Evolutionary conservation across 92 coral and sea anemone species (phyloP), one percentile per base, ranked within the genome.

Genomic region (Blastomussa wellsi): DNA sequence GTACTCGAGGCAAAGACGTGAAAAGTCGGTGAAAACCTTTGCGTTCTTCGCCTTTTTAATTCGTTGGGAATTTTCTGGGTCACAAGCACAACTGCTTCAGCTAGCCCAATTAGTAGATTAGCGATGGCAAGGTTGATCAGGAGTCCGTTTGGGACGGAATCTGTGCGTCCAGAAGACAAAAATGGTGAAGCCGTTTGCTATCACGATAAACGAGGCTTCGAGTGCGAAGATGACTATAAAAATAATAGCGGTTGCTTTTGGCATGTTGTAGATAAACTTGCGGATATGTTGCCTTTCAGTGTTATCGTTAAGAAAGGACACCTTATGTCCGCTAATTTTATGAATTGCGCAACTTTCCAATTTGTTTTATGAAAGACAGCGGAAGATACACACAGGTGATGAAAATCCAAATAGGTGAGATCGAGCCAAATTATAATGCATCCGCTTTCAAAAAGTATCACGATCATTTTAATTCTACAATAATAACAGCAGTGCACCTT

Each of bases 61-160:
- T 7, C 38, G 6, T 33, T 33, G 20, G 83, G n/a, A 39, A 55
- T 19, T 12, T 26, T 66, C 16, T 29, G 31, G 3, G 74, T 41
- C 2, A 22, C 83, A 10, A 64, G 2, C 28, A 39, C 41, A 14
- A 79, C 17, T 1, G 59, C 41, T 39, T 38, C 60, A n/a, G 60
- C 32, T 36, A 79, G 15, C 8, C 83, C 83, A 12, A 79, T 74
- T 41, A 79, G 83, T 5, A 79, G 31, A 44, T 79, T 74, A 26
- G 83, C 83, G 24, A 65, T 72, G 8, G 83, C 37, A 17, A 64
- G 83, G 60, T 44, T 79, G 74, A 79, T 66, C 28, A 79, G 38
- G 7, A 77, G 70, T 32, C 31, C 81, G 69, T 9, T 22, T 52
- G 11, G 8, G 69, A 22, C n/a, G 51, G 5, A 33, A 19, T 28